A percentile compares a stretch with the other conserved stretches of the same genome.
Conservation (phyloP, 2,113 vertebrate species). For the Coturnix japonica region DNA sequence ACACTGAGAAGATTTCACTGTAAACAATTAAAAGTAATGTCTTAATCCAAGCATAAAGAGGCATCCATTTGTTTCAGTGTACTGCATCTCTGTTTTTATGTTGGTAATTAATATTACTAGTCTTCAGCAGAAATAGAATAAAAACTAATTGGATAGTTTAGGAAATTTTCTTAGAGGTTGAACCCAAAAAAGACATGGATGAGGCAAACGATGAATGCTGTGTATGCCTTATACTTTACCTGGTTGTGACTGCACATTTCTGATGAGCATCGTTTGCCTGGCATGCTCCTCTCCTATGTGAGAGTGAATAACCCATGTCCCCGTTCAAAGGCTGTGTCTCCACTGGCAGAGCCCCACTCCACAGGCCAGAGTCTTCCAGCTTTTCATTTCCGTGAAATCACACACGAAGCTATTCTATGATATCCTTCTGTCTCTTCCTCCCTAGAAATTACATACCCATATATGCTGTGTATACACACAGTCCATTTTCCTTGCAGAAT, state of each 20-base stretch:
- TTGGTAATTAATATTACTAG: conserved; percentile 53
- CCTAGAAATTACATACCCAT: neutral
- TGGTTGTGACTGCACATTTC: neutral
- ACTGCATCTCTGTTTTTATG: conserved; percentile 44
- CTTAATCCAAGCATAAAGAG: conserved; percentile 46
- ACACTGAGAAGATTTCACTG: conserved; percentile 49
- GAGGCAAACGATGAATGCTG: neutral
- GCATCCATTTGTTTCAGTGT: conserved; percentile 11
- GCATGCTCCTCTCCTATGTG: neutral
- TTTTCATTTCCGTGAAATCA: neutral
- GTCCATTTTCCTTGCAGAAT: neutral
- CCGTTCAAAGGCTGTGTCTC: neutral
- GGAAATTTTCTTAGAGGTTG: neutral
- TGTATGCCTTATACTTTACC: neutral
- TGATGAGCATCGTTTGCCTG: neutral
- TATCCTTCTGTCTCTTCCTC: neutral
- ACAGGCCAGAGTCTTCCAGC: rapidly evolving
- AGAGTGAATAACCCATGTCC: neutral
- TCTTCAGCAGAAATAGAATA: conserved; percentile 38
- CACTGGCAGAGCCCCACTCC: neutral
- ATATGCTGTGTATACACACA: rapidly evolving
- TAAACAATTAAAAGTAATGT: conserved; percentile 61
- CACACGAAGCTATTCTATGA: rapidly evolving
- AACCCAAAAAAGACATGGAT: neutral
- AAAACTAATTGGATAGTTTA: conserved; percentile 56